These are phyloP conservation scores for Rallus limicola DNA, from an alignment of 2,113 vertebrate genomes.

Conservation along the genomic window DNA sequence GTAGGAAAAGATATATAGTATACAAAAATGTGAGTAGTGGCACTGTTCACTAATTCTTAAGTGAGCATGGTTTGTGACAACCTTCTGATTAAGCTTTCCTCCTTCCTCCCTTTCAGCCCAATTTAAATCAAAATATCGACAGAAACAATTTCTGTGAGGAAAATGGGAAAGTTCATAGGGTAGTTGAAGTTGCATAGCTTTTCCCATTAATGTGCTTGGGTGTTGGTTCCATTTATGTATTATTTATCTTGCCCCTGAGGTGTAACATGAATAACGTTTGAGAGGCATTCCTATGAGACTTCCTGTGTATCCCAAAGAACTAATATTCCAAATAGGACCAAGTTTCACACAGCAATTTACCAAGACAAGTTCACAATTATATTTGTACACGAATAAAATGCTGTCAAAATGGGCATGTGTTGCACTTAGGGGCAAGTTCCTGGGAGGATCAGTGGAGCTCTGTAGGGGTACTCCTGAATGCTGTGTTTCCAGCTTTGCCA, in stretches of 20 bases:
- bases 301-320: not conserved
- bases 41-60: constrained; percentile 45
- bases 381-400: not conserved
- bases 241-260: constrained; percentile 7
- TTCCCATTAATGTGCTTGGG: not conserved
- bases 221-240: constrained; percentile 1
- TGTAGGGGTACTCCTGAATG: not conserved
- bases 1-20: not conserved
- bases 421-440: not conserved
- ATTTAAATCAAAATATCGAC: constrained; percentile 67
- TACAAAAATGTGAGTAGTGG: not conserved
- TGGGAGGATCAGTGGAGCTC: rapidly evolving
- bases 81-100: constrained; percentile 61
- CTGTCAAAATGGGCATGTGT: not conserved
- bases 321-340: not conserved
- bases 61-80: constrained; percentile 40
- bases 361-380: not conserved
- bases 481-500: not conserved
- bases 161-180: constrained; percentile 54
- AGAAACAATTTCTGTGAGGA: constrained; percentile 68
- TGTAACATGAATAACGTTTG: constrained; percentile 15
- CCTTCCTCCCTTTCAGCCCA: constrained; percentile 31
- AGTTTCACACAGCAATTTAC: not conserved
- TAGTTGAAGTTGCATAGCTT: not conserved
- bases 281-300: not conserved